phyloP scores from a whole-genome alignment of 2,797 vertebrate species.

The Danionella dracula region DNA sequence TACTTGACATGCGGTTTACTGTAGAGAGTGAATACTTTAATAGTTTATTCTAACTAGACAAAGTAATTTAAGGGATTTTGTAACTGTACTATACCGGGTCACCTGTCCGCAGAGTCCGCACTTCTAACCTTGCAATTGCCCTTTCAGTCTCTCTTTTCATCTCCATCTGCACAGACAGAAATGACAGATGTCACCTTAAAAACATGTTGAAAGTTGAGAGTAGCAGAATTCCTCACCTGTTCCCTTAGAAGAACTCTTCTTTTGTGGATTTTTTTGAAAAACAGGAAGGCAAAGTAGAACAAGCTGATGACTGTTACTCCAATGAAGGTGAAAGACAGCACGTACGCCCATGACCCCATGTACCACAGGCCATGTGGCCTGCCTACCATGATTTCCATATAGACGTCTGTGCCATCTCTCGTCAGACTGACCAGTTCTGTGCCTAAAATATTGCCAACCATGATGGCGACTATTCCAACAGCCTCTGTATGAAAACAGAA shows the following conservation, averaged over 20 bases:
- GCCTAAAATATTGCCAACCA: slow-evolving; percentile 83
- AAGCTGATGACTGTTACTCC: slow-evolving; percentile 83
- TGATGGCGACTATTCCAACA: slow-evolving; percentile 74
- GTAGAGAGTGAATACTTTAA: too few relatives aligned
- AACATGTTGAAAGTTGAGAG: background rate
- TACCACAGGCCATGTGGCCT: slow-evolving; percentile 74
- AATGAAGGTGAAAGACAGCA: slow-evolving; percentile 87
- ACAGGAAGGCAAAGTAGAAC: slow-evolving; percentile 86
- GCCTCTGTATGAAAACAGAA: slow-evolving; percentile 60
- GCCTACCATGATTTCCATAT: slow-evolving; percentile 75
- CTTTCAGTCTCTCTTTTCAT: slow-evolving; percentile 82
- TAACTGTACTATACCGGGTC: slow-evolving; percentile 69
- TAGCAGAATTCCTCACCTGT: slow-evolving; percentile 23
- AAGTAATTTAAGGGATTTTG: too few relatives aligned
- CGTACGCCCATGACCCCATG: slow-evolving; percentile 85
- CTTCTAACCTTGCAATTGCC: slow-evolving; percentile 75
- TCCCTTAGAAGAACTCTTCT: slow-evolving; percentile 65
- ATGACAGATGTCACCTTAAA: background rate
- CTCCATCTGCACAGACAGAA: slow-evolving; percentile 58
- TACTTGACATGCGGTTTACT: too few relatives aligned
- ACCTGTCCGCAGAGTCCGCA: slow-evolving; percentile 78
- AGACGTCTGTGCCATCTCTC: slow-evolving; percentile 66
- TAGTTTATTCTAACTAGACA: too few relatives aligned
- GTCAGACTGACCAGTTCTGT: slow-evolving; percentile 68
- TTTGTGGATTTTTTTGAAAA: slow-evolving; percentile 73